Conservation (phyloP, 2,797 vertebrate species). For the Mus minutoides region DNA sequence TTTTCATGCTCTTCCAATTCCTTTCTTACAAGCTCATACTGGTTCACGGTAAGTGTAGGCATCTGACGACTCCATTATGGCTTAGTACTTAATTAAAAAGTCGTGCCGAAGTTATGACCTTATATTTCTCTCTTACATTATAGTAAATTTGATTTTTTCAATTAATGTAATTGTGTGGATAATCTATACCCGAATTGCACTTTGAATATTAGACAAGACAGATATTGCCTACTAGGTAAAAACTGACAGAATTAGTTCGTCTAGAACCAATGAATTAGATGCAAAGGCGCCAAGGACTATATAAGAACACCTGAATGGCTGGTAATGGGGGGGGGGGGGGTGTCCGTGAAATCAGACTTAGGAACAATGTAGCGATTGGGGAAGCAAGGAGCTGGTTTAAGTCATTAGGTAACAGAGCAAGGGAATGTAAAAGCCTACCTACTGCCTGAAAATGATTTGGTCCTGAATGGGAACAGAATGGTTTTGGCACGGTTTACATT, state of each 20-base stretch:
- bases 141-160: not conserved
- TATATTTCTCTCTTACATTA: not conserved
- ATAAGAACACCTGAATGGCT: not conserved
- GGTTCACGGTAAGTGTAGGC: not conserved
- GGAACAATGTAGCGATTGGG: not conserved
- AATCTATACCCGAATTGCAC: not conserved
- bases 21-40: slow-evolving; percentile 9
- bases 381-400: not conserved
- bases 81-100: not conserved
- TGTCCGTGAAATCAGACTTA: not conserved
- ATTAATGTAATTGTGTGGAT: not conserved
- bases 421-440: not conserved
- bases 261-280: slow-evolving; percentile 20
- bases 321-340: not conserved
- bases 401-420: not conserved
- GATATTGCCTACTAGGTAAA: not conserved
- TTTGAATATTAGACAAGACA: slow-evolving; percentile 24
- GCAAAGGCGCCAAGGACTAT: not conserved
- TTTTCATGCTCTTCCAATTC: slow-evolving; percentile 12
- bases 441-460: not conserved
- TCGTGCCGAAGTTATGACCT: not conserved
- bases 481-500: not conserved
- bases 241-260: not conserved
- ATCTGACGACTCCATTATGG: not conserved
- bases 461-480: not conserved